Evolutionary conservation across 2,888 invertebrate species (phyloP).

Genomic region (Saturnia japonica): DNA sequence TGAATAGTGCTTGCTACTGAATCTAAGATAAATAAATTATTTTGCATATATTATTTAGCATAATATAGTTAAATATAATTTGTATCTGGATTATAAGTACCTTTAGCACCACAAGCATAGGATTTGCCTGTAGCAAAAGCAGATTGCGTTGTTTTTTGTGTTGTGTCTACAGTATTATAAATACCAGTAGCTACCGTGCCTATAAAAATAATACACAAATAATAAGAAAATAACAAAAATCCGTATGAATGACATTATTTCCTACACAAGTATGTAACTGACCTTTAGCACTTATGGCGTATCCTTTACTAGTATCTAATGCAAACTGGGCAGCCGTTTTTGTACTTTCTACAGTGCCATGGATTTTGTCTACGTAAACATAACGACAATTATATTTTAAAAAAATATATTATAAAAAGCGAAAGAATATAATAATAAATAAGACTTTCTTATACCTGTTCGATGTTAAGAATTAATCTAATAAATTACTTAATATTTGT

Average conservation of each 20-base stretch:
- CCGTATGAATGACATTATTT: neutral
- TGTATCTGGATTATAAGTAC: slow-evolving; percentile 31
- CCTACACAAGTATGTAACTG: slow-evolving; percentile 25
- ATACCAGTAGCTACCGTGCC: slow-evolving; percentile 45
- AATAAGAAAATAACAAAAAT: slow-evolving; percentile 21
- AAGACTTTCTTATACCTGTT: slow-evolving; percentile 3
- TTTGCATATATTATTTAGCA: neutral
- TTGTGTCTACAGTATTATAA: slow-evolving; percentile 45
- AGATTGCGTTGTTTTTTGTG: slow-evolving; percentile 49
- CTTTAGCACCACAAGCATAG: slow-evolving; percentile 48
- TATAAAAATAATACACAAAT: slow-evolving; percentile 31
- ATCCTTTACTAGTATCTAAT: slow-evolving; percentile 35
- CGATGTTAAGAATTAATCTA: neutral
- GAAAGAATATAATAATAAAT: slow-evolving; percentile 22
- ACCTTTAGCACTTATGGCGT: slow-evolving; percentile 36
- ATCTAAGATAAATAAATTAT: slow-evolving; percentile 49
- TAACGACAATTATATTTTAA: slow-evolving; percentile 12
- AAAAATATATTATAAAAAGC: slow-evolving; percentile 7
- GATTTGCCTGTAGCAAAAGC: slow-evolving; percentile 47
- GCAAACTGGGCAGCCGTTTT: slow-evolving; percentile 52
- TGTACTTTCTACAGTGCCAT: slow-evolving; percentile 38
- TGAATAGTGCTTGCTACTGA: slow-evolving; percentile 50
- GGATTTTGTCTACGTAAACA: slow-evolving; percentile 22
- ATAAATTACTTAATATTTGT: slow-evolving; percentile 1
- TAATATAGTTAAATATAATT: slow-evolving; percentile 26